A percentile compares a stretch with the other conserved stretches of the same genome.
Conservation (phyloP, 2,888 invertebrate species). For the Oligia fasciuncula region DNA sequence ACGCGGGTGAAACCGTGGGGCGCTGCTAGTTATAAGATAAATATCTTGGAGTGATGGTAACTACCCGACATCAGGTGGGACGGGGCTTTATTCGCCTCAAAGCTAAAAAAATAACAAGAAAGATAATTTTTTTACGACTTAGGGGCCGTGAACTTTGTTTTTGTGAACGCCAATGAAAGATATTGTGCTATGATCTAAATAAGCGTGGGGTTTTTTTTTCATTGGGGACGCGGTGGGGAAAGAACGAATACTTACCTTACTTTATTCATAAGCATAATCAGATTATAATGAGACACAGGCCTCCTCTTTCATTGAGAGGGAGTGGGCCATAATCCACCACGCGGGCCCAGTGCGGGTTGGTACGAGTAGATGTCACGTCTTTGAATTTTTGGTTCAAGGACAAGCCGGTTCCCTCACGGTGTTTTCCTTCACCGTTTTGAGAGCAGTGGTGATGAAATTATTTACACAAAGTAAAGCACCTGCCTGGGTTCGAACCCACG, state of each 20-base stretch:
- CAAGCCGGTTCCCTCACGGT: neutral
- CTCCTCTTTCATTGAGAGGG: neutral
- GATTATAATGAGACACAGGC: neutral
- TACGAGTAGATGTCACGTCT: neutral
- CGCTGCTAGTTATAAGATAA: conserved; percentile 8
- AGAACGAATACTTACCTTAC: conserved; percentile 12
- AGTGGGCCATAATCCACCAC: neutral
- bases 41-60: conserved; percentile 20
- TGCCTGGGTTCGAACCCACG: neutral
- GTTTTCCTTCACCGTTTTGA: neutral
- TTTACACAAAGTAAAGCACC: neutral
- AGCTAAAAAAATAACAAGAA: conserved; percentile 36
- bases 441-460: neutral
- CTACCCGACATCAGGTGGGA: conserved; percentile 10
- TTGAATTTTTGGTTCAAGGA: too few species aligned
- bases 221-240: conserved; percentile 6
- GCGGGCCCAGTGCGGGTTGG: neutral
- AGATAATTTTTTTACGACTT: conserved; percentile 45
- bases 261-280: conserved; percentile 20
- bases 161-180: conserved; percentile 26
- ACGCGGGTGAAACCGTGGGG: too few species aligned
- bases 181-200: conserved; percentile 28
- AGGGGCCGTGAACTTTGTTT: conserved; percentile 29
- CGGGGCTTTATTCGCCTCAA: conserved; percentile 17
- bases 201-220: conserved; percentile 15